These are phyloP conservation scores for Phaethon lepturus DNA, from an alignment of 2,113 vertebrate genomes.

Conservation along the genomic window DNA sequence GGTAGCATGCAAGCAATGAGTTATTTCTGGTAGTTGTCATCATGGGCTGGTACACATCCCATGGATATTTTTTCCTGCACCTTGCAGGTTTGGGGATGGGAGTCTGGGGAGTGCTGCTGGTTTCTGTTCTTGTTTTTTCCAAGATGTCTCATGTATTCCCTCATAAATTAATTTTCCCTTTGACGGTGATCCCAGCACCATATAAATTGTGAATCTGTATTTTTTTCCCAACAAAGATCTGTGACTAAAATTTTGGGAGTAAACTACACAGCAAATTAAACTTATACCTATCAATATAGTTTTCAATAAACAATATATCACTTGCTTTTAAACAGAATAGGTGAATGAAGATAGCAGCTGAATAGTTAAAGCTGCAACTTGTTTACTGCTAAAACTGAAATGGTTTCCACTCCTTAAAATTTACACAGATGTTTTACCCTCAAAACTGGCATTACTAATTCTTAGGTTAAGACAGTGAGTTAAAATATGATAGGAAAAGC, in stretches of 20 bases:
- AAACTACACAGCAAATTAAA: neutral
- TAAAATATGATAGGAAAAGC: neutral
- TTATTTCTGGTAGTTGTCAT: neutral
- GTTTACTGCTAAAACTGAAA: neutral
- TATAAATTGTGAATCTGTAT: neutral
- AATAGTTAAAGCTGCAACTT: neutral
- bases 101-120: neutral
- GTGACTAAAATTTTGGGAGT: neutral
- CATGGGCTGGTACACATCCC: neutral
- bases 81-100: neutral
- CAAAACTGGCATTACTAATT: neutral
- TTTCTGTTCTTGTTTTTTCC: neutral
- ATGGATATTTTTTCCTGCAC: neutral
- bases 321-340: neutral
- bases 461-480: neutral
- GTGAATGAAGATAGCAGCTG: neutral
- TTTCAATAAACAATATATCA: neutral
- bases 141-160: neutral
- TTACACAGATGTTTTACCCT: neutral
- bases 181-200: neutral
- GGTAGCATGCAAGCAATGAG: neutral
- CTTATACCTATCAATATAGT: neutral
- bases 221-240: neutral
- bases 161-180: slow-evolving; percentile 8
- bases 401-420: neutral